Evolutionary conservation across 2,888 invertebrate species (phyloP).

Genomic region (Amiota mariae): DNA sequence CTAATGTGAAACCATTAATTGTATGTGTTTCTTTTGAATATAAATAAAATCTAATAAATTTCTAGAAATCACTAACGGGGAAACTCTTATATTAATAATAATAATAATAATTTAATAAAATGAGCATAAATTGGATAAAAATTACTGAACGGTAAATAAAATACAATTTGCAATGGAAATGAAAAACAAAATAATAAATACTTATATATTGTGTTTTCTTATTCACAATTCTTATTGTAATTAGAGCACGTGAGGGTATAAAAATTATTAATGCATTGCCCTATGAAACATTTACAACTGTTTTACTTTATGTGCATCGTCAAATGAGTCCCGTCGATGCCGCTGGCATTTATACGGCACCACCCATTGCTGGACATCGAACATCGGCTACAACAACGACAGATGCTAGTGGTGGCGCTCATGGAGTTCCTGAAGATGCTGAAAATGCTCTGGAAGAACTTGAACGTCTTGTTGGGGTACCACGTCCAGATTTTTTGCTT

Average conservation of each 20-base stretch:
- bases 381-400: conserved; percentile 37
- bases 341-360: conserved; percentile 36
- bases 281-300: conserved; percentile 70
- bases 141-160: conserved; percentile 18
- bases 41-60: neutral
- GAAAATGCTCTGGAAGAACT: conserved; percentile 71
- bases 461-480: conserved; percentile 70
- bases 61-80: neutral
- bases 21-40: neutral
- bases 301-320: conserved; percentile 71
- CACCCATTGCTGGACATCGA: neutral
- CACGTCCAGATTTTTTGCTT: conserved; percentile 68
- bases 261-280: conserved; percentile 72
- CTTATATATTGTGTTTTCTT: neutral
- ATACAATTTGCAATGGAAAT: neutral
- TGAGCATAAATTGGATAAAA: conserved; percentile 28
- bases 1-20: neutral
- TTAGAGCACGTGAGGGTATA: conserved; percentile 72
- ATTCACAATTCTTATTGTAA: neutral
- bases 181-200: neutral
- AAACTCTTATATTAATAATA: no score
- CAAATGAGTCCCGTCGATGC: conserved; percentile 66
- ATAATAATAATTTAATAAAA: neutral
- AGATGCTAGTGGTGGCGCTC: conserved; percentile 40
- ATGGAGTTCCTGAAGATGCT: conserved; percentile 59